A percentile compares a stretch with the other conserved stretches of the same genome.
phyloP scores from a whole-genome alignment of 1,140 invertebrate genomes.

The Drosophila ficusphila region DNA sequence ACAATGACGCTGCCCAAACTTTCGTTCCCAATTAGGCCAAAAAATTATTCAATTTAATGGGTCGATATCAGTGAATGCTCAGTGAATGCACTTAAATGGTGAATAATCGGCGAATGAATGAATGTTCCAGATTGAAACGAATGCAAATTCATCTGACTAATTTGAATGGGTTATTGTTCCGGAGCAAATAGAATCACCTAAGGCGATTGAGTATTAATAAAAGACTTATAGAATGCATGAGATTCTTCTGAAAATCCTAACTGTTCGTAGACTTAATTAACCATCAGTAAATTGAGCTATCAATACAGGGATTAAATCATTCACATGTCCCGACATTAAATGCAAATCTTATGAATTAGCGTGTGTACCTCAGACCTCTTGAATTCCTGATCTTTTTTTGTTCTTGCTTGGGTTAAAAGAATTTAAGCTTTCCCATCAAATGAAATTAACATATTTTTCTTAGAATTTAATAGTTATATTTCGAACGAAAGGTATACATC shows the following conservation, averaged over 20 bases:
- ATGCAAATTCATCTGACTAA: slow-evolving; percentile 28
- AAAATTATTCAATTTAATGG: slow-evolving; percentile 53
- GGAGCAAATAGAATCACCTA: slow-evolving; percentile 13
- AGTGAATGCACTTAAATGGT: slow-evolving; percentile 31
- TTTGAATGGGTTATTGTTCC: slow-evolving; percentile 26
- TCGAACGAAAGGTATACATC: not conserved
- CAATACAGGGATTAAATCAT: too few relatives aligned
- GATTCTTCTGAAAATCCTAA: too few relatives aligned
- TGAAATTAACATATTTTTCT: not conserved
- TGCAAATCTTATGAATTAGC: too few relatives aligned
- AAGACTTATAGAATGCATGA: not conserved
- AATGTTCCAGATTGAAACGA: slow-evolving; percentile 13
- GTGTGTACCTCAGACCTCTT: too few relatives aligned
- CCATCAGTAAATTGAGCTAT: too few relatives aligned
- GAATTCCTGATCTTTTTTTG: too few relatives aligned
- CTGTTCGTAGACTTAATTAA: too few relatives aligned
- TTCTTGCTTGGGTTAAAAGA: too few relatives aligned
- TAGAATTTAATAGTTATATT: not conserved
- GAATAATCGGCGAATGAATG: slow-evolving; percentile 8
- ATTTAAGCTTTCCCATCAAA: too few relatives aligned
- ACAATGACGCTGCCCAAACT: slow-evolving; percentile 37
- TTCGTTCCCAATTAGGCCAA: slow-evolving; percentile 62
- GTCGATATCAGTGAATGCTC: slow-evolving; percentile 23
- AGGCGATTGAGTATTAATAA: slow-evolving; percentile 2
- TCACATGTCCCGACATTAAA: too few relatives aligned